These are phyloP conservation scores for Microchrysa polita DNA, from an alignment of 2,888 invertebrate species.

Conservation along the genomic window DNA sequence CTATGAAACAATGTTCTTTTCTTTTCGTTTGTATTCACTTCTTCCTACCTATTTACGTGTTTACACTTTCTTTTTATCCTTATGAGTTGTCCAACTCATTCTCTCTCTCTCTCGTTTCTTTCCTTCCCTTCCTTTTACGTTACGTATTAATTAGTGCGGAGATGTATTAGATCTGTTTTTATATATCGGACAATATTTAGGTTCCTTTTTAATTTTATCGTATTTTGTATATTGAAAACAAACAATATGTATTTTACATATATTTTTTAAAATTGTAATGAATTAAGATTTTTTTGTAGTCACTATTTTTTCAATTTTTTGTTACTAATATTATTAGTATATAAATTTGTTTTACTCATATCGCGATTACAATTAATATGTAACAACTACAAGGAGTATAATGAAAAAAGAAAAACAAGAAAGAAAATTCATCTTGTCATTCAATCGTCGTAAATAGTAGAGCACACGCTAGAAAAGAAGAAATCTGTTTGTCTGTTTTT, in stretches of 20 bases:
- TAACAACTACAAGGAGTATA: too few species aligned
- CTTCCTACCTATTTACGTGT: not conserved
- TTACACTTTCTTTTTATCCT: slow-evolving; percentile 3
- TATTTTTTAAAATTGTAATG: slow-evolving; percentile 43
- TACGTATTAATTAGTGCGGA: too few species aligned
- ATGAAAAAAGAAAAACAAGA: slow-evolving; percentile 8
- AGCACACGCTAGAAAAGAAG: slow-evolving; percentile 33
- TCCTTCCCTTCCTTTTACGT: too few species aligned
- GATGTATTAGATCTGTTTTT: not conserved
- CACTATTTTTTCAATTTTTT: slow-evolving; percentile 30
- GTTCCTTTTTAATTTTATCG: slow-evolving; percentile 23
- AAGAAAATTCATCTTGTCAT: slow-evolving; percentile 50
- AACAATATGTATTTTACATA: not conserved
- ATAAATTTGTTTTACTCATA: slow-evolving; percentile 49
- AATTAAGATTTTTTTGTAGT: slow-evolving; percentile 47
- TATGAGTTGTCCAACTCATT: not conserved
- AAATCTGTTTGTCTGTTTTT: slow-evolving; percentile 47
- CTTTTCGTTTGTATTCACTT: slow-evolving; percentile 6
- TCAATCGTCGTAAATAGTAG: not conserved
- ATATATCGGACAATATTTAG: slow-evolving; percentile 25
- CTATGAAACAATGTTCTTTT: slow-evolving; percentile 12
- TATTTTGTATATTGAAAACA: not conserved
- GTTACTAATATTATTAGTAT: slow-evolving; percentile 51
- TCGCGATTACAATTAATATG: too few species aligned
- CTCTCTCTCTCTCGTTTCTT: not conserved